Conservation (phyloP, 1,140 invertebrate genomes). For the Cyphomyrmex costatus region DNA sequence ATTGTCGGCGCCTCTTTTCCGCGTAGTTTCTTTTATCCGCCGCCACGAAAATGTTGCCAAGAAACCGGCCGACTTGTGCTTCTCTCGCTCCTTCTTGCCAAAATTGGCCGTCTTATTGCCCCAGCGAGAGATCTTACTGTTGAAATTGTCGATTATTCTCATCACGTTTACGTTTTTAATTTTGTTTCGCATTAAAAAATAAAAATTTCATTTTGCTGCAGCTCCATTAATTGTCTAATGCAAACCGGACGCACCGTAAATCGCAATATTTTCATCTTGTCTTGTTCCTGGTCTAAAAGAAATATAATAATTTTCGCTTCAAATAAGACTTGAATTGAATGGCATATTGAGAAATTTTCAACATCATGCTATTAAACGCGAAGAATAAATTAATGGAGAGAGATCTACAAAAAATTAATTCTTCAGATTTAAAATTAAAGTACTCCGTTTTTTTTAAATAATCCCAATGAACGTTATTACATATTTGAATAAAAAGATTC, state of each 20-base stretch:
- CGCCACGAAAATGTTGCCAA: conserved; percentile 22
- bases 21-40: conserved; percentile 9
- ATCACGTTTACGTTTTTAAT: background rate
- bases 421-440: background rate
- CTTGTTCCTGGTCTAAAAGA: background rate
- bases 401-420: background rate
- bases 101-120: background rate
- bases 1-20: background rate
- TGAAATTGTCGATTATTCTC: background rate
- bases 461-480: background rate
- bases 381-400: conserved; percentile 7
- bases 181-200: background rate
- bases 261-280: background rate
- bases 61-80: background rate
- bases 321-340: background rate
- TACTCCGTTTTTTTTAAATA: background rate
- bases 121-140: background rate
- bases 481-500: background rate
- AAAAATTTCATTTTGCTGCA: background rate
- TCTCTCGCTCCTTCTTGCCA: background rate
- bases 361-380: background rate
- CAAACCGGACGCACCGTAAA: background rate
- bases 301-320: background rate
- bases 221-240: no score
- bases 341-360: background rate